phyloP scores from a whole-genome alignment of 2,113 vertebrate genomes.

The Brienomyrus longianalis region DNA sequence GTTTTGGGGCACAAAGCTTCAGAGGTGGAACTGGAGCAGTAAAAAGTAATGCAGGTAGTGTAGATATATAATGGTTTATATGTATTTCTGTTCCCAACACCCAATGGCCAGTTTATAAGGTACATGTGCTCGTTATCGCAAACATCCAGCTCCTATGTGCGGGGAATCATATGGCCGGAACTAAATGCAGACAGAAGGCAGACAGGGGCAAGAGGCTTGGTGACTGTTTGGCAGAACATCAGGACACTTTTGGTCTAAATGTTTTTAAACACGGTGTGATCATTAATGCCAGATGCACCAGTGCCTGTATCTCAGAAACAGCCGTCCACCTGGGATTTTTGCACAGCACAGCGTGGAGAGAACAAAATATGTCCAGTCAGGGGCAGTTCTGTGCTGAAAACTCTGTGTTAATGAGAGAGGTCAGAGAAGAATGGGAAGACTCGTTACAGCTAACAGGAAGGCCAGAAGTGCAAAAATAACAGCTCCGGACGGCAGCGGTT shows the following conservation, averaged over 20 bases:
- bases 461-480: not conserved
- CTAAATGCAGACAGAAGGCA: not conserved
- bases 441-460: not conserved
- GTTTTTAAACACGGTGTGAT: not conserved
- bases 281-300: not conserved
- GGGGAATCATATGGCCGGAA: not conserved
- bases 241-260: not conserved
- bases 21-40: not conserved
- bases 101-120: not conserved
- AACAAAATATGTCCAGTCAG: not conserved
- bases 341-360: not conserved
- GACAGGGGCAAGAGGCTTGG: not conserved
- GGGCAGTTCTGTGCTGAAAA: not conserved
- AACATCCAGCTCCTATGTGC: not conserved
- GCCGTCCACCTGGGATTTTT: not conserved
- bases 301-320: not conserved
- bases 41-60: not conserved
- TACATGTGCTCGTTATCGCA: not conserved
- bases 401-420: not conserved
- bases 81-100: no score
- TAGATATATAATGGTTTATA: not conserved
- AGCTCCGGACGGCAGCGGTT: not conserved
- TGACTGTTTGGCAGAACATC: not conserved
- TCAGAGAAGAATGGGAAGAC: not conserved
- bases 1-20: not conserved